Conservation (phyloP, 2,888 invertebrate species). For the Hirtodrosophila cameraria region DNA sequence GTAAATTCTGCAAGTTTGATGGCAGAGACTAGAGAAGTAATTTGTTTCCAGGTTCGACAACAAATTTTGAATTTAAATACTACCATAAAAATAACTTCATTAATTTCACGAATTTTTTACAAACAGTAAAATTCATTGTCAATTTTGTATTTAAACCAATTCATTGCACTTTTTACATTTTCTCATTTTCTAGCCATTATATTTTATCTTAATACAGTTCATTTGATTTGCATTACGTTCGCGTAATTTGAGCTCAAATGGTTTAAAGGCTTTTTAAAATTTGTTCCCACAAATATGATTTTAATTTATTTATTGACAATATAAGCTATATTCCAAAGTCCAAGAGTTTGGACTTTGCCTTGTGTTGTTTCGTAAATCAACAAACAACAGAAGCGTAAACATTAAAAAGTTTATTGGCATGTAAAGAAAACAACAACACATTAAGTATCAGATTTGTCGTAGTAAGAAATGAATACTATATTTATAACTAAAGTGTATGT, state of each 20-base stretch:
- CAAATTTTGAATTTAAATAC: too few species aligned
- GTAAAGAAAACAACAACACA: conserved; percentile 25
- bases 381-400: conserved; percentile 11
- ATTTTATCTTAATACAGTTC: conserved; percentile 19
- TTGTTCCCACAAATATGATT: conserved; percentile 1
- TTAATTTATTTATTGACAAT: too few species aligned
- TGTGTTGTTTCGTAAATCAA: conserved; percentile 5
- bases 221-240: background rate
- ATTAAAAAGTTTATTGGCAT: conserved; percentile 30
- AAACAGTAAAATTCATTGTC: too few species aligned
- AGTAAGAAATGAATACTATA: too few species aligned
- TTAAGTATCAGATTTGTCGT: conserved; percentile 3
- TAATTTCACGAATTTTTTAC: too few species aligned
- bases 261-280: background rate
- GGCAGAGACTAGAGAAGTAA: too few species aligned
- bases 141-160: too few species aligned
- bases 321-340: conserved; percentile 15
- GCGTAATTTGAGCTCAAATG: background rate
- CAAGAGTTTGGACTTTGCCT: conserved; percentile 30
- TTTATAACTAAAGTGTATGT: too few species aligned
- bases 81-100: too few species aligned
- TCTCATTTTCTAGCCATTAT: background rate
- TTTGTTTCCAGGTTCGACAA: too few species aligned
- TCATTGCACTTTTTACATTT: background rate
- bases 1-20: too few species aligned